Evolutionary conservation across 2,797 vertebrate genomes (phyloP).

Genomic region (Labeo calbasu): DNA sequence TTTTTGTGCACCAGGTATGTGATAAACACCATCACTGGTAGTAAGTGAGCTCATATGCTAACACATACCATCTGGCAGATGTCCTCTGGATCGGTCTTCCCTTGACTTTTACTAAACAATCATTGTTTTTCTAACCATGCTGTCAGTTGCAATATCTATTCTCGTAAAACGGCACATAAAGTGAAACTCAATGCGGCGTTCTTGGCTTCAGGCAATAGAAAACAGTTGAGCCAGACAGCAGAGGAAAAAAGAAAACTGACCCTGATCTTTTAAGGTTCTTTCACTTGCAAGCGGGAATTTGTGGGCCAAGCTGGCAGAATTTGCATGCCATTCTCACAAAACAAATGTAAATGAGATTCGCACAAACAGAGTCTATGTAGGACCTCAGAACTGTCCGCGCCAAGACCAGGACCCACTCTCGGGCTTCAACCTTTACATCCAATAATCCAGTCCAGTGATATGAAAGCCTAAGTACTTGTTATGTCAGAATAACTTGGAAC

Average conservation of each 20-base stretch:
- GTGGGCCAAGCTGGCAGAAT: constrained; percentile 60
- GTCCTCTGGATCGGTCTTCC: constrained; percentile 36
- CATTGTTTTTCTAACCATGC: constrained; percentile 29
- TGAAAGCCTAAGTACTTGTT: neutral
- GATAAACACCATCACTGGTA: constrained; percentile 1
- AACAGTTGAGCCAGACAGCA: constrained; percentile 42
- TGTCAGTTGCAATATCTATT: constrained; percentile 33
- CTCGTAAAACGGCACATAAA: constrained; percentile 36
- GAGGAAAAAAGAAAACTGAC: constrained; percentile 33
- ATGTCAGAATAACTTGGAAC: neutral
- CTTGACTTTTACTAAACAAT: constrained; percentile 31
- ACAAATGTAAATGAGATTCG: constrained; percentile 66
- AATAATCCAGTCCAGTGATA: neutral
- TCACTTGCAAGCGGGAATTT: constrained; percentile 44
- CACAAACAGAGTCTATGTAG: constrained; percentile 49
- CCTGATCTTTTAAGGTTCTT: constrained; percentile 52
- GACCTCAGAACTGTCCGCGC: constrained; percentile 24
- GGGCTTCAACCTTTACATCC: neutral
- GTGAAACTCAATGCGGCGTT: constrained; percentile 20
- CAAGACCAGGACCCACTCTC: neutral
- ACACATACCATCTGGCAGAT: constrained; percentile 33
- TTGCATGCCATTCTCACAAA: constrained; percentile 65
- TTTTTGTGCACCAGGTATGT: constrained; percentile 13
- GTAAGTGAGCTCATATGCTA: constrained; percentile 13
- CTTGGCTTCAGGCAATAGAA: constrained; percentile 16